Evolutionary conservation across 53 echinoderm and acorn worm species (phyloP).

Genomic region (Echinometra lucunter): DNA sequence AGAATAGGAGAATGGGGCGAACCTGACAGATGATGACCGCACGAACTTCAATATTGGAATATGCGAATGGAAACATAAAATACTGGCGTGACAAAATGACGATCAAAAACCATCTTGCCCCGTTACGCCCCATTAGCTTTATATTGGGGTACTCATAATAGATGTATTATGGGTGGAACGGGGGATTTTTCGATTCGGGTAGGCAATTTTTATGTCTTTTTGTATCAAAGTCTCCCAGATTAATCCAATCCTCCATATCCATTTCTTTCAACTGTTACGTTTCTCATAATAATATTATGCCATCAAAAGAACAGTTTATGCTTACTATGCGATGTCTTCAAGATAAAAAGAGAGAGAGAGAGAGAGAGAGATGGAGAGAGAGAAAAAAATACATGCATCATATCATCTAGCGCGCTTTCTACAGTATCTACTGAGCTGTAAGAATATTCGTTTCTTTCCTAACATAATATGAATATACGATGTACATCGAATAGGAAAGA

Average conservation of each 20-base stretch:
- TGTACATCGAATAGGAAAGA: background rate
- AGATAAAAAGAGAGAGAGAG: no score
- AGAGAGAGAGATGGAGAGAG: no score
- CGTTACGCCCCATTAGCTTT: conserved; percentile 57
- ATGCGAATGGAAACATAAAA: conserved; percentile 9
- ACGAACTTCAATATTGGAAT: background rate
- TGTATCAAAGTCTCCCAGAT: background rate
- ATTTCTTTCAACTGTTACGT: background rate
- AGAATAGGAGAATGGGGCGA: background rate
- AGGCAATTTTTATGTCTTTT: background rate
- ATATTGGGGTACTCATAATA: conserved; percentile 34
- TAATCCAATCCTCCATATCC: background rate
- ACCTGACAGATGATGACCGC: conserved; percentile 36
- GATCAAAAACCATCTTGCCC: conserved; percentile 50
- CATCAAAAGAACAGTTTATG: background rate
- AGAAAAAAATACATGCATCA: no score
- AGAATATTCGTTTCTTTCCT: background rate
- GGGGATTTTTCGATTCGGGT: conserved; percentile 18
- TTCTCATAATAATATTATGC: background rate
- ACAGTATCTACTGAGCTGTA: background rate
- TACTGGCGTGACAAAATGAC: conserved; percentile 34
- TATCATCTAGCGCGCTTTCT: background rate
- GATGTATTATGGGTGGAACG: conserved; percentile 5
- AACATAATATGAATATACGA: background rate
- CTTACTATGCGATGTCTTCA: background rate